phyloP scores from a whole-genome alignment of 2,888 invertebrate species.

The Meiosimyza decipiens region DNA sequence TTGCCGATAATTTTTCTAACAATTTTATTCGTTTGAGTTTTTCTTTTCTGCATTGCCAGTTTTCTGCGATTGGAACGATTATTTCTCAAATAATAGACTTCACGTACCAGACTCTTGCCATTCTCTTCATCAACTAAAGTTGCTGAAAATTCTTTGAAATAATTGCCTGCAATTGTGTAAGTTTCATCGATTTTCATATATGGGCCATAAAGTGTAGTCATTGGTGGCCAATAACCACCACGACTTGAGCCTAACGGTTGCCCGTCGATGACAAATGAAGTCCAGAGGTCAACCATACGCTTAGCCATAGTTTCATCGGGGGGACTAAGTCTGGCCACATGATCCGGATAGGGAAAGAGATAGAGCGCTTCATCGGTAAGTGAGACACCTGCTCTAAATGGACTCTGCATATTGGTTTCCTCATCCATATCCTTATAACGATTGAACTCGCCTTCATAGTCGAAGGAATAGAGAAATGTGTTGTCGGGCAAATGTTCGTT shows the following conservation, averaged over 20 bases:
- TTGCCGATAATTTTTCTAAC: slow-evolving; percentile 43
- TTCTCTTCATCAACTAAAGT: slow-evolving; percentile 57
- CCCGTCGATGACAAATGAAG: slow-evolving; percentile 63
- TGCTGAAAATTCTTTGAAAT: slow-evolving; percentile 61
- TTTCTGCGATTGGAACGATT: slow-evolving; percentile 40
- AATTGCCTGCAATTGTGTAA: slow-evolving; percentile 60
- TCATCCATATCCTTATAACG: slow-evolving; percentile 65
- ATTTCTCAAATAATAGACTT: slow-evolving; percentile 55
- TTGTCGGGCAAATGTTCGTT: slow-evolving; percentile 60
- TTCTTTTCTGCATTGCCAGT: slow-evolving; percentile 1
- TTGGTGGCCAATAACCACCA: slow-evolving; percentile 62
- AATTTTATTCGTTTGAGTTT: background rate
- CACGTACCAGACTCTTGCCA: slow-evolving; percentile 55
- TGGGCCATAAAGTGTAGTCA: slow-evolving; percentile 64
- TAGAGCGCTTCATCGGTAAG: slow-evolving; percentile 72
- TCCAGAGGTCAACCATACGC: slow-evolving; percentile 67
- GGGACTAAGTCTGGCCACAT: slow-evolving; percentile 60
- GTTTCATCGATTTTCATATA: slow-evolving; percentile 64
- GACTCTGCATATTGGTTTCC: slow-evolving; percentile 64
- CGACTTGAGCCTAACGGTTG: slow-evolving; percentile 57
- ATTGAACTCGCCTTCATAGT: slow-evolving; percentile 67
- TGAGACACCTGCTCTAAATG: slow-evolving; percentile 69
- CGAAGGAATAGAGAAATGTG: slow-evolving; percentile 69
- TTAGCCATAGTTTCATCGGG: slow-evolving; percentile 65
- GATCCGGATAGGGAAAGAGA: slow-evolving; percentile 68